Conservation (phyloP, 1,140 invertebrate species). For the Zaprionus nigranus region DNA sequence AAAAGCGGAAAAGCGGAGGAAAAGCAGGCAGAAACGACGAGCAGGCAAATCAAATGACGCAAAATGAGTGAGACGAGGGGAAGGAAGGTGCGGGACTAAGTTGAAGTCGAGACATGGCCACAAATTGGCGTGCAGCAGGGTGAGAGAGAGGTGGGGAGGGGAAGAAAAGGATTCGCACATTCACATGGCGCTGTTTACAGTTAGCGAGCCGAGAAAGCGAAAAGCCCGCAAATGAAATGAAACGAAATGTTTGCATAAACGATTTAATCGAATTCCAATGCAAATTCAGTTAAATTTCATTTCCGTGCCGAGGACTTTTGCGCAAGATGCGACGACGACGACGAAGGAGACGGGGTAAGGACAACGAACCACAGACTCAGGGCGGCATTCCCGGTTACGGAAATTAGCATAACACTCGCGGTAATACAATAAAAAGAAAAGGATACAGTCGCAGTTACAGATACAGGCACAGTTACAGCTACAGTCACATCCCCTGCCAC, state of each 20-base stretch:
- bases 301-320: conserved; percentile 65
- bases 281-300: conserved; percentile 84
- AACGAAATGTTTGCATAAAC: conserved; percentile 85
- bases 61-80: conserved; percentile 14
- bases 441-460: conserved; percentile 67
- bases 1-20: not conserved
- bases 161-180: conserved; percentile 68
- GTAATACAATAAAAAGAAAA: conserved; percentile 81
- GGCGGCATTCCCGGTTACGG: conserved; percentile 64
- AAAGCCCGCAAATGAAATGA: conserved; percentile 82
- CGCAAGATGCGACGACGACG: conserved; percentile 20
- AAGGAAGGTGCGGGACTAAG: not conserved
- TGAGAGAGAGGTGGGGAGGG: not conserved
- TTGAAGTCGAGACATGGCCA: conserved; percentile 30
- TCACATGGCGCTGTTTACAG: conserved; percentile 54
- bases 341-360: not conserved
- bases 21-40: not conserved
- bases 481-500: not conserved
- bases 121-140: conserved; percentile 31
- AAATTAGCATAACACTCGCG: conserved; percentile 84
- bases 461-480: conserved; percentile 38
- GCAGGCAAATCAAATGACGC: conserved; percentile 38
- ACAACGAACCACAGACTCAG: conserved; percentile 28
- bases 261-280: conserved; percentile 85
- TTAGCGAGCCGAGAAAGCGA: conserved; percentile 61